Evolutionary conservation across 2,888 invertebrate species (phyloP), one percentile per base, ranked within the genome.

Genomic region (Trissoscelio sp.): DNA sequence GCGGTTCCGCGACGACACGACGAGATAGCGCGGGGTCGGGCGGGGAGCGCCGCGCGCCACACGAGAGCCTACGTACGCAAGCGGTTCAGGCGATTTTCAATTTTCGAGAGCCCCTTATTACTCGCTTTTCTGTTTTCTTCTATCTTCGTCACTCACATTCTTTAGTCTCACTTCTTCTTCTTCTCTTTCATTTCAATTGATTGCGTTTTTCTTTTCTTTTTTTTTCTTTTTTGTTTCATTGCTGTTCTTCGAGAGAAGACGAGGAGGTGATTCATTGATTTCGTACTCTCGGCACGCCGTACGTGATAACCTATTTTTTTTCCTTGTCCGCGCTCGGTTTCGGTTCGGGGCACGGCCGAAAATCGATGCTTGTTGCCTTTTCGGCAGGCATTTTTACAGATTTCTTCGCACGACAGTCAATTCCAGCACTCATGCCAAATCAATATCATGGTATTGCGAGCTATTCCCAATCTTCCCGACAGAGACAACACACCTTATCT

Each of bases 251-350:
- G n/a, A n/a, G n/a, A 62, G 16, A n/a, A 28, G 31, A 11, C 20
- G 16, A 20, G 48, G 51, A 66, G 37, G 14, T 20, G 66, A 39
- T 75, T 75, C 75, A 75, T 75, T 75, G 75, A 75, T 75, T 74
- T 64, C 46, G 66, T 66, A 6, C 67, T 60, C 22, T 24, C 67
- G 66, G 16, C 69, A 67, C 58, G 62, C 55, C 60, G 77, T 62
- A 77, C 57, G 62, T 18, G 77, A 62, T 77, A 77, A 77, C 69
- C 77, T 77, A 77, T 58, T 69, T 77, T 69, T 69, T 69, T 62
- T 62, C 31, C 69, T 34, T 53, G 12, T 62, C 22, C 55, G 18
- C 24, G 46, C 57, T 24, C 51, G 34, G 34, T 66, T 58, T 46
- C 66, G 48, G 24, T n/a, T 42, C 67, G 57, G 28, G 24, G 22